These are phyloP conservation scores for Trypoxylus dichotomus DNA, from an alignment of 1,140 invertebrate genomes.

Conservation along the genomic window DNA sequence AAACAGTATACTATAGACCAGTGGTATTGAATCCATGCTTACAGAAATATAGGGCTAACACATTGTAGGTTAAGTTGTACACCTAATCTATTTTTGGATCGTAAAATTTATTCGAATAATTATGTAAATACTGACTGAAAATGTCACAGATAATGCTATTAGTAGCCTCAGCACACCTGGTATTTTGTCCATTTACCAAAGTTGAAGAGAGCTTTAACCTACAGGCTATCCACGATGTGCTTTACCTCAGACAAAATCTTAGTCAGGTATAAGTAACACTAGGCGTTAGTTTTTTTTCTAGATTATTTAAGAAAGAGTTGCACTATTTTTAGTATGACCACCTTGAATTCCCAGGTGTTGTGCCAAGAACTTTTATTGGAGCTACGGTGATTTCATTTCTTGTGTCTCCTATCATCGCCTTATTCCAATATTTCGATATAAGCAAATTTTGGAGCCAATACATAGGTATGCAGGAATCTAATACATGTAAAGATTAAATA, in stretches of 20 bases:
- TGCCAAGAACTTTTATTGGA: constrained; percentile 94
- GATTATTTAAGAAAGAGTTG: constrained; percentile 43
- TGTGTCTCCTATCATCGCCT: constrained; percentile 73
- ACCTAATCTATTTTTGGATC: not conserved
- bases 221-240: constrained; percentile 96
- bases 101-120: not conserved
- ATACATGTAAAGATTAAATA: not conserved
- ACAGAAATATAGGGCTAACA: too few species aligned
- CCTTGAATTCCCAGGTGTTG: constrained; percentile 96
- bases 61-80: not conserved
- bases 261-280: constrained; percentile 66
- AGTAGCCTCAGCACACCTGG: constrained; percentile 73
- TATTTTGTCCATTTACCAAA: constrained; percentile 96
- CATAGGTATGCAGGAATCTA: constrained; percentile 70
- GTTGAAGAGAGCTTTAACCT: constrained; percentile 99
- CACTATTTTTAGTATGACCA: constrained; percentile 90
- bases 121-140: constrained; percentile 36
- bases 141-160: constrained; percentile 53
- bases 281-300: not conserved
- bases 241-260: constrained; percentile 85
- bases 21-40: too few species aligned
- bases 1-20: too few species aligned
- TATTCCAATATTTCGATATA: constrained; percentile 71
- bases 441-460: constrained; percentile 91
- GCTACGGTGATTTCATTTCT: constrained; percentile 81